Conservation (phyloP, 2,113 vertebrate genomes). For the Oenanthe oenanthe region DNA sequence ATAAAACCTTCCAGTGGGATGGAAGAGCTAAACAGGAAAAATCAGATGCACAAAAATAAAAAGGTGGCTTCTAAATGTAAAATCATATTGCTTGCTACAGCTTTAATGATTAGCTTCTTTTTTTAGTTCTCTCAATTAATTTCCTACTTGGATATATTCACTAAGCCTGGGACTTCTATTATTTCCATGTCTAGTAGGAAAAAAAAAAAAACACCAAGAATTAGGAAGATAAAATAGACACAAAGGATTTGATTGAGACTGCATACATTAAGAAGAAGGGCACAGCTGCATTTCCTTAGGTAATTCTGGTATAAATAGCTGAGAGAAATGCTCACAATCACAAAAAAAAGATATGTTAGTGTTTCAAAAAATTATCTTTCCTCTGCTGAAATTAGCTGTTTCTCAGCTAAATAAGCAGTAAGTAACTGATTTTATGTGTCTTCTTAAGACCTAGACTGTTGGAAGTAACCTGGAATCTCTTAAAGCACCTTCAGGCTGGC, state of each 20-base stretch:
- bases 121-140: slow-evolving; percentile 14
- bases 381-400: not conserved
- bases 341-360: not conserved
- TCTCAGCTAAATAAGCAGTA: not conserved
- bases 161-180: not conserved
- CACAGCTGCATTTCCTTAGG: slow-evolving; percentile 48
- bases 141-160: slow-evolving; percentile 12
- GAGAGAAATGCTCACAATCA: not conserved
- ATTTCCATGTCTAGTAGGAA: slow-evolving; percentile 2
- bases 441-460: not conserved
- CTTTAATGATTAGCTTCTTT: not conserved
- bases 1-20: not conserved
- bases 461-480: not conserved
- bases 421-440: not conserved
- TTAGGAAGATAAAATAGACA: slow-evolving; percentile 20
- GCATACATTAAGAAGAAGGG: not conserved
- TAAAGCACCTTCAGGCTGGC: not conserved
- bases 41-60: not conserved
- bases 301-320: slow-evolving; percentile 44
- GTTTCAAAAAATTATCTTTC: not conserved
- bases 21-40: slow-evolving; percentile 17
- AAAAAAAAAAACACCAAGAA: not conserved
- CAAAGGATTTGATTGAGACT: slow-evolving; percentile 48
- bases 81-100: not conserved
- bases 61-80: slow-evolving; percentile 37